Percentiles rank a stretch among this genome's conserved stretches.
Evolutionary conservation across 2,113 vertebrate genomes (phyloP).

Genomic region (Saimiri boliviensis): DNA sequence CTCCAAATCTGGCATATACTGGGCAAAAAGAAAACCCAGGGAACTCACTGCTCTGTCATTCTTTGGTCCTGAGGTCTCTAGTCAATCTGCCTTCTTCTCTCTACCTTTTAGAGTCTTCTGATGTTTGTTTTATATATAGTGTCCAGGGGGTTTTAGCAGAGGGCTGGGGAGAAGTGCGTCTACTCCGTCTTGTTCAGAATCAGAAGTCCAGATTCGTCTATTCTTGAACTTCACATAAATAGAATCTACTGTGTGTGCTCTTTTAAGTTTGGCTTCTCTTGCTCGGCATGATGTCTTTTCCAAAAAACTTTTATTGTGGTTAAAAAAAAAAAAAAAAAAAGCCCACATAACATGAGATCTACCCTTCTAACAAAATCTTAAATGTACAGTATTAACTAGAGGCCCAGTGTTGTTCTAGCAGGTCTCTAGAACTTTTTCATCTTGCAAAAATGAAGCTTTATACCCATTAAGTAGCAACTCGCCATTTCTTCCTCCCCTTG

Average conservation of each 20-base stretch:
- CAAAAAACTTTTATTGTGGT: background rate
- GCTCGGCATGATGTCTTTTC: background rate
- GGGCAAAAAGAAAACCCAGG: background rate
- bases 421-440: background rate
- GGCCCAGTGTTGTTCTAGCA: background rate
- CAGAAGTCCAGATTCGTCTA: background rate
- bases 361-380: background rate
- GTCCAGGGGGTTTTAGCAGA: background rate
- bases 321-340: background rate
- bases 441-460: background rate
- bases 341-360: too few relatives aligned
- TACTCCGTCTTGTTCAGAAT: background rate
- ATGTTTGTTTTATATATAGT: background rate
- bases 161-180: background rate
- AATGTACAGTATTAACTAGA: background rate
- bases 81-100: background rate
- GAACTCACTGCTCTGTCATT: background rate
- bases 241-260: background rate
- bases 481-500: too few relatives aligned
- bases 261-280: background rate
- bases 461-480: background rate
- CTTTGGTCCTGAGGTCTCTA: background rate
- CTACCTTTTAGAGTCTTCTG: background rate
- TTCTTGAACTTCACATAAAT: background rate
- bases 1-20: background rate